Evolutionary conservation across 2,888 invertebrate species (phyloP).

Genomic region (Latrodectus elegans): DNA sequence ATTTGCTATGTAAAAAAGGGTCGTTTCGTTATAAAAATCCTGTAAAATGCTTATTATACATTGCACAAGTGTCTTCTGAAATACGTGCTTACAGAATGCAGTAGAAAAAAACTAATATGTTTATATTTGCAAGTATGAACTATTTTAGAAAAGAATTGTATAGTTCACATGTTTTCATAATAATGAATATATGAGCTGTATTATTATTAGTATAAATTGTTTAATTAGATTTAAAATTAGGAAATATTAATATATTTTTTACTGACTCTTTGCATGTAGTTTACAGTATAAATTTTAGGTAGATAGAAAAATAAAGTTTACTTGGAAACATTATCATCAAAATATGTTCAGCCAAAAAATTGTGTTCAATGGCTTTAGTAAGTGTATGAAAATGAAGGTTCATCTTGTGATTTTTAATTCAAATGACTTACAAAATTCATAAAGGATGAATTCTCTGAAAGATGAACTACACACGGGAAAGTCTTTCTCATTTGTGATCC

Average conservation of each 20-base stretch:
- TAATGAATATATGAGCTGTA: too few species aligned
- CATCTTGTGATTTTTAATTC: neutral
- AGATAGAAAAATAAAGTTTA: neutral
- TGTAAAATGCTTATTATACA: too few species aligned
- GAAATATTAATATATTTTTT: neutral
- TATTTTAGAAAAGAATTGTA: too few species aligned
- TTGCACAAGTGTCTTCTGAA: too few species aligned
- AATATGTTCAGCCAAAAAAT: neutral
- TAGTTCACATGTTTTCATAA: too few species aligned
- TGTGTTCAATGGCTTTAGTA: neutral
- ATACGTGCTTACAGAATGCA: too few species aligned
- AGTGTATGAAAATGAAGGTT: neutral
- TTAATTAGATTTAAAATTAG: too few species aligned
- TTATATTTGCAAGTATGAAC: too few species aligned
- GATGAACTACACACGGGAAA: neutral
- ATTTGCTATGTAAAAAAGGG: too few species aligned
- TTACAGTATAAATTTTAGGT: neutral
- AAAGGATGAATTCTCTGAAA: neutral
- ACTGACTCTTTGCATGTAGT: neutral
- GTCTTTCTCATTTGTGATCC: neutral
- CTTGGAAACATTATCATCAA: neutral
- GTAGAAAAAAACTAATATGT: too few species aligned
- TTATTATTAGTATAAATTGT: too few species aligned
- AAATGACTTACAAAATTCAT: neutral
- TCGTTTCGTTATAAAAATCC: too few species aligned